Conservation (phyloP, 2,113 vertebrate species). For the Labeo rohita region DNA sequence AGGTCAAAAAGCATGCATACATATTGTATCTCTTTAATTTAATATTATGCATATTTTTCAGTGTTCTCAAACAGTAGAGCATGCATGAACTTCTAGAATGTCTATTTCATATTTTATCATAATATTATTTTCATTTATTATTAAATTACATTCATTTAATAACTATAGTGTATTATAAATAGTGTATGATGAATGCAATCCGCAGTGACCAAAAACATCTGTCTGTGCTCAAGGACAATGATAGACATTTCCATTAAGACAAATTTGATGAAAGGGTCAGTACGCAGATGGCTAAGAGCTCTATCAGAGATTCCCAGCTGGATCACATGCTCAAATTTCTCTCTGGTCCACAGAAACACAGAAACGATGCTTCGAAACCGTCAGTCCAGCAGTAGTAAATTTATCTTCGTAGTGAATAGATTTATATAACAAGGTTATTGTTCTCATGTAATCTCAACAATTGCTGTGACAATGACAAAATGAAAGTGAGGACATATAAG, state of each 20-base stretch:
- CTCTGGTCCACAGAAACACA: slow-evolving; percentile 13
- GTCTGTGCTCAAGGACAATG: slow-evolving; percentile 10
- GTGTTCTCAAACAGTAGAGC: neutral
- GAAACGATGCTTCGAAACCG: neutral
- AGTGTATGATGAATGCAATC: neutral
- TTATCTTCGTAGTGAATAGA: neutral
- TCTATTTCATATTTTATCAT: neutral
- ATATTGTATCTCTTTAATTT: neutral
- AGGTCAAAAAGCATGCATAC: no score
- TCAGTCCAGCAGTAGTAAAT: neutral
- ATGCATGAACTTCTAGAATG: neutral
- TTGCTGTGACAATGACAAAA: neutral
- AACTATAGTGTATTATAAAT: neutral
- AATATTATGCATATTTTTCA: no score
- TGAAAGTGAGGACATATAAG: neutral
- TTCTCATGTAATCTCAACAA: neutral
- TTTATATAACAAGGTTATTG: neutral
- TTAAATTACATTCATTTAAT: neutral
- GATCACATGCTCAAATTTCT: neutral
- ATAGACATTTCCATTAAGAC: slow-evolving; percentile 16
- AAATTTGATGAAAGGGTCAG: neutral
- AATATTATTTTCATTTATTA: neutral
- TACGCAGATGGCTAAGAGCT: slow-evolving; percentile 21
- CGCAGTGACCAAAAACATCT: neutral
- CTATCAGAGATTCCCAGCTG: slow-evolving; percentile 2